Base-by-base conservation (phyloP, 92 coral and sea anemone species). In the Epizoanthus ramosus region DNA sequence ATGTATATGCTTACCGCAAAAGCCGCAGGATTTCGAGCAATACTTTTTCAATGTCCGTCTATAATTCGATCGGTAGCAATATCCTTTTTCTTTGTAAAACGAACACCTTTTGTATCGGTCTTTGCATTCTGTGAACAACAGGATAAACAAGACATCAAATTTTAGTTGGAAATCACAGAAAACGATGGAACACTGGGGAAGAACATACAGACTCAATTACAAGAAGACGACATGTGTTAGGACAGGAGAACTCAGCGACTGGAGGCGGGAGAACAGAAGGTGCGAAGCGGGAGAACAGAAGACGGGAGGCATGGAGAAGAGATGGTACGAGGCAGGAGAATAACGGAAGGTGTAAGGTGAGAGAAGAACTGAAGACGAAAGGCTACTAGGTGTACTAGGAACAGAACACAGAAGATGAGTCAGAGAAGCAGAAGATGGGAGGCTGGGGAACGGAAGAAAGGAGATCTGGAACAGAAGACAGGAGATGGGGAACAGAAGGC, bases 1-100 rank as follows among this genome's bases (percentile, higher is more conserved):
- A n/a, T n/a, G n/a, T n/a, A n/a, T n/a, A 63, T 63, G 33, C 33
- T 63, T 63, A 63, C 68, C 68, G 6, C 68, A 63, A 33, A 63
- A 63, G 4, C 68, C 68, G 6, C 68, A 63, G 12, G 37, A 9
- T 63, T 63, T 63, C 5, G 17, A 5, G 68, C 68, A 63, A 24
- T 63, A 6, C 0, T 19, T 63, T 7, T 2, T 6, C 68, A 63
- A 0, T 33, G 4, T 1, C 37, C 16, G 9, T 33, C 18, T 24
- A 63, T 9, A 63, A 2, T 4, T 2, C 16, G 68, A 2, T 25
- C 0, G 3, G 68, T 63, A 63, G 68, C 68, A 63, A 37, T 23
- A 24, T 25, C 33, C 33, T 3, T 8, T 12, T 4, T 8, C 1
- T 19, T 3, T 9, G 33, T 24, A 63, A 24, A 63, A 63, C 31